Evolutionary conservation across 2,113 vertebrate genomes (phyloP), one percentile per base, ranked within the genome.

Genomic region (Austrofundulus limnaeus): DNA sequence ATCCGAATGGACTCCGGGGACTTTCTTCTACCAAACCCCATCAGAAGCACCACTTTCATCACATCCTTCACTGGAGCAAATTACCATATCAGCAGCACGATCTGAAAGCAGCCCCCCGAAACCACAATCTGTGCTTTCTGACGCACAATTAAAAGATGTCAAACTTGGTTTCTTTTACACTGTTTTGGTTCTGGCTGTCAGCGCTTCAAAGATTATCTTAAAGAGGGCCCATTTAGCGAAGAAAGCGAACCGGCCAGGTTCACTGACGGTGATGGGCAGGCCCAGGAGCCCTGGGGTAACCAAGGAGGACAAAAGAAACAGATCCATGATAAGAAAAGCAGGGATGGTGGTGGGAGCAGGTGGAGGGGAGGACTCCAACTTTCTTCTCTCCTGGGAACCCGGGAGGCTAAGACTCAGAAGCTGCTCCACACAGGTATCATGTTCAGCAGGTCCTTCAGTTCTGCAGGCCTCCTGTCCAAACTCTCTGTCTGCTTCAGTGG

Each of bases 401-500:
- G 58, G 68, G 63, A 7, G 76, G 92, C 90, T 84, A 87, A 78
- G 91, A 84, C 70, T 90, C 84, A 89, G 93, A 79, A 90, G 92
- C 94, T 94, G 90, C 90, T 75, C 78, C 86, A 90, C 88, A 91
- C 90, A 82, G 81, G 93, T 94, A 95, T 96, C 94, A 90, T 85
- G 80, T 96, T 95, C 89, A 90, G 89, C 87, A 90, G 91, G 87
- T 93, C 88, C 80, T 76, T 92, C 89, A 88, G 90, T 83, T 89
- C 87, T 85, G 83, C 92, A 91, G 92, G 94, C 94, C 94, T 89
- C 67, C 59, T 60, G 78, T 96, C 95, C 94, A 96, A 93, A 87
- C 87, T 89, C 91, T 91, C 85, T 85, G 92, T 95, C 93, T 94
- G 91, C 94, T 93, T 94, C 91, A 91, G 85, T 81, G 82, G 78